Conservation (phyloP, 2,113 vertebrate genomes). For the Triplophysa dalaica region DNA sequence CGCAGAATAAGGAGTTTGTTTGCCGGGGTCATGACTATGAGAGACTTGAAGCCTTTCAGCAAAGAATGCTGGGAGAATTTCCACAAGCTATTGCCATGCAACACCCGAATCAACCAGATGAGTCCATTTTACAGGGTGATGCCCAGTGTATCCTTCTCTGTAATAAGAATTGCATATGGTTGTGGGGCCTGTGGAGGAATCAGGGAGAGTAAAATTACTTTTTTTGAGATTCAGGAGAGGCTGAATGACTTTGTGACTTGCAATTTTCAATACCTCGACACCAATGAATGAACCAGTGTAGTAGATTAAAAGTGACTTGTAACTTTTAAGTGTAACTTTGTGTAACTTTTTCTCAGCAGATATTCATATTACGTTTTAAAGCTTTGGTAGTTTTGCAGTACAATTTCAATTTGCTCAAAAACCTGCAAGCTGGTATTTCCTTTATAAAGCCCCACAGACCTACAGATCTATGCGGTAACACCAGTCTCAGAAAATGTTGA, state of each 20-base stretch:
- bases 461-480: slow-evolving; percentile 92
- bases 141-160: slow-evolving; percentile 92
- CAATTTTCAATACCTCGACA: neutral
- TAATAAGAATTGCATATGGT: neutral
- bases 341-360: no score
- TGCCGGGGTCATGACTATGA: slow-evolving; percentile 97
- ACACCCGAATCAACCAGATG: slow-evolving; percentile 96
- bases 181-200: neutral
- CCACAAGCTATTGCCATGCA: slow-evolving; percentile 98
- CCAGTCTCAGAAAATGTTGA: slow-evolving; percentile 87
- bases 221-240: neutral
- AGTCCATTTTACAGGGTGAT: slow-evolving; percentile 90
- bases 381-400: neutral
- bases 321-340: no score
- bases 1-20: slow-evolving; percentile 97
- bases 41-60: slow-evolving; percentile 95
- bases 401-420: neutral
- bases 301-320: no score
- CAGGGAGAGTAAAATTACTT: neutral
- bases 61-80: slow-evolving; percentile 98
- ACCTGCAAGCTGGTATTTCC: slow-evolving; percentile 29
- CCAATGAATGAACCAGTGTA: neutral
- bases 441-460: slow-evolving; percentile 67
- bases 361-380: no score
- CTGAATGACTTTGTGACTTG: no score